Conservation (phyloP, 92 coral and sea anemone genomes). For the Epizoanthus ramosus region DNA sequence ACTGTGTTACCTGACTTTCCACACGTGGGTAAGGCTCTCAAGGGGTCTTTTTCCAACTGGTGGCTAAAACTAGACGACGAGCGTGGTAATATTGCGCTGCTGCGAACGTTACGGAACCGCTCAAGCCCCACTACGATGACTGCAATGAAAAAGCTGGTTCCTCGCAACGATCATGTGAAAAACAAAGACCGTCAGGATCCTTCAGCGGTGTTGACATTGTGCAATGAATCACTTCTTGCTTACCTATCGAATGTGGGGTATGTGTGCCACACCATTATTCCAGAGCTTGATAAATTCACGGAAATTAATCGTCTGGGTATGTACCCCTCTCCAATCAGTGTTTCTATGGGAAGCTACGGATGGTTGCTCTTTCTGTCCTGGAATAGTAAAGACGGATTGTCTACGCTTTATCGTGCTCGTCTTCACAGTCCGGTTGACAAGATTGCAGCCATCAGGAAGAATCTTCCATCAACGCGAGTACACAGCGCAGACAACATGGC, state of each 20-base stretch:
- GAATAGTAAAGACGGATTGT: constrained; percentile 32
- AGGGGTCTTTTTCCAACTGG: constrained; percentile 34
- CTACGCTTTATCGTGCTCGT: constrained; percentile 44
- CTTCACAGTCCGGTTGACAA: constrained; percentile 44
- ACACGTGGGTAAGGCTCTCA: constrained; percentile 46
- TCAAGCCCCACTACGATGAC: constrained; percentile 10
- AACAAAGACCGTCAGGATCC: constrained; percentile 57
- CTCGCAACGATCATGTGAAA: constrained; percentile 50
- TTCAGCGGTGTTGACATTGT: constrained; percentile 37
- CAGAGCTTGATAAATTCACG: constrained; percentile 54
- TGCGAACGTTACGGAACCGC: constrained; percentile 38
- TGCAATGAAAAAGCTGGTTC: constrained; percentile 30
- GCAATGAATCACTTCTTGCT: constrained; percentile 18
- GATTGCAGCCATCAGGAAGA: constrained; percentile 38
- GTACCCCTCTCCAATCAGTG: constrained; percentile 58
- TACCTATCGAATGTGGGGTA: constrained; percentile 29
- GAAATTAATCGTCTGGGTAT: constrained; percentile 40
- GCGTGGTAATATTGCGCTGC: constrained; percentile 37
- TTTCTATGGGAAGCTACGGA: constrained; percentile 28
- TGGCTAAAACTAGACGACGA: constrained; percentile 45
- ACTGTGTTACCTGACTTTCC: constrained; percentile 44
- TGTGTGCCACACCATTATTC: constrained; percentile 46
- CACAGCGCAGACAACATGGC: constrained; percentile 47
- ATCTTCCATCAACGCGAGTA: constrained; percentile 50
- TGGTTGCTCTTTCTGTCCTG: constrained; percentile 38